These are phyloP conservation scores for Thalpophila matura DNA, from an alignment of 2,888 invertebrate species.

Conservation along the genomic window DNA sequence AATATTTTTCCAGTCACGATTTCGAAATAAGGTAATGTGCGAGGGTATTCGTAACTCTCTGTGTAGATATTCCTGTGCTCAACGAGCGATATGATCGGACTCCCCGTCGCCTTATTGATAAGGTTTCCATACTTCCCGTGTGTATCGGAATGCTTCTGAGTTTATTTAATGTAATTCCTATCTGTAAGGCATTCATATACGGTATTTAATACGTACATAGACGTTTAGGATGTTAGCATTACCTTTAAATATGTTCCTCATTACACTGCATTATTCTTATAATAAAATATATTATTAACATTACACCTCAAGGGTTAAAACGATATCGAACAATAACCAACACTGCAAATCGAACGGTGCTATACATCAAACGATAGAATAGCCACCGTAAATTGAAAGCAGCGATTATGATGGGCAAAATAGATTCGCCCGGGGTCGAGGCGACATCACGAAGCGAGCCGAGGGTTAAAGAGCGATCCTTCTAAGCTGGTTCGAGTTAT, in stretches of 20 bases:
- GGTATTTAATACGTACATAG: conserved; percentile 64
- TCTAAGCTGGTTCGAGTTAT: conserved; percentile 83
- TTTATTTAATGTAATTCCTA: conserved; percentile 86
- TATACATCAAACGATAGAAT: conserved; percentile 81
- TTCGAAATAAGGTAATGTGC: conserved; percentile 80
- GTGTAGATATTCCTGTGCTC: conserved; percentile 80
- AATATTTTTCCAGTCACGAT: conserved; percentile 77
- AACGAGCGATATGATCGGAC: conserved; percentile 86
- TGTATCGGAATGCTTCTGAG: conserved; percentile 87
- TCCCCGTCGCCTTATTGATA: conserved; percentile 89
- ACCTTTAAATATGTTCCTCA: conserved; percentile 30
- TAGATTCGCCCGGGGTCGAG: conserved; percentile 85
- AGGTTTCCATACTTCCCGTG: conserved; percentile 89
- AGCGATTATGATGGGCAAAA: conserved; percentile 88
- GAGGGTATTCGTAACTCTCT: conserved; percentile 78
- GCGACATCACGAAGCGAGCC: conserved; percentile 87
- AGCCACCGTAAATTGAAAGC: conserved; percentile 88
- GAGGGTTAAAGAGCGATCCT: conserved; percentile 87
- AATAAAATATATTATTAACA: conserved; percentile 32
- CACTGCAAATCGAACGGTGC: conserved; percentile 67
- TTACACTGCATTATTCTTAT: conserved; percentile 37
- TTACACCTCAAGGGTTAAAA: conserved; percentile 59
- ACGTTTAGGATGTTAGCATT: conserved; percentile 41
- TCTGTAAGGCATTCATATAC: conserved; percentile 66
- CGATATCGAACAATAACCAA: conserved; percentile 69